phyloP scores from a whole-genome alignment of 2,113 vertebrate species.

The Symphodus melops region DNA sequence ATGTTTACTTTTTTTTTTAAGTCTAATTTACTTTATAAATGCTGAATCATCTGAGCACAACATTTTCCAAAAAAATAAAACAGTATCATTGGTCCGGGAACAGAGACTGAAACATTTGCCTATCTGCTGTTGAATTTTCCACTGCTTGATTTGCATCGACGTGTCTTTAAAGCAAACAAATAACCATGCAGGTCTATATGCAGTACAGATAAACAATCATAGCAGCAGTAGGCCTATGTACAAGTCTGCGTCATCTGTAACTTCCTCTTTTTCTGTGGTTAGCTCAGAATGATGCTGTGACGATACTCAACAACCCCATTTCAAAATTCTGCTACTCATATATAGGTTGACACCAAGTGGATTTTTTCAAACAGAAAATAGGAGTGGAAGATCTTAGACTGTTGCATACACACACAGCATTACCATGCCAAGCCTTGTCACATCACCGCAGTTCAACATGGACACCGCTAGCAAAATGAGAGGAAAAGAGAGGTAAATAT shows the following conservation, averaged over 20 bases:
- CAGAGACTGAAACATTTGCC: slow-evolving; percentile 60
- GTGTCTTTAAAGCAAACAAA: slow-evolving; percentile 44
- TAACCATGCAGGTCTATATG: slow-evolving; percentile 17
- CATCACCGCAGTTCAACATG: slow-evolving; percentile 75
- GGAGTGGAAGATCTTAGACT: slow-evolving; percentile 2
- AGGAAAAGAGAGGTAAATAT: slow-evolving; percentile 67
- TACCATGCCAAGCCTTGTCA: slow-evolving; percentile 80
- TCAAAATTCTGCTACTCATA: slow-evolving; percentile 51
- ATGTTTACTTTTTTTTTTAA: neutral
- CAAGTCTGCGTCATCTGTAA: slow-evolving; percentile 68
- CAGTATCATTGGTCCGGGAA: neutral
- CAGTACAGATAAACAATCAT: slow-evolving; percentile 24
- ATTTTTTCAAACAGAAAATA: slow-evolving; percentile 33
- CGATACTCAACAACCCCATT: slow-evolving; percentile 33
- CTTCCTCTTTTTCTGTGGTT: slow-evolving; percentile 84
- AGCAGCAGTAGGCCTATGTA: neutral
- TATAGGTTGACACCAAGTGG: slow-evolving; percentile 60
- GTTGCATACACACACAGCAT: slow-evolving; percentile 4
- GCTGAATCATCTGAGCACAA: neutral
- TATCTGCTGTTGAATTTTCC: slow-evolving; percentile 74
- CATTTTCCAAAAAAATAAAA: slow-evolving; percentile 20
- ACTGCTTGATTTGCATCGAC: slow-evolving; percentile 79
- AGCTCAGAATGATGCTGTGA: slow-evolving; percentile 49
- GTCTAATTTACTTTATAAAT: neutral
- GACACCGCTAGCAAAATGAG: slow-evolving; percentile 78